A percentile compares a stretch with the other conserved stretches of the same genome.
Evolutionary conservation across 2,888 invertebrate genomes (phyloP).

Genomic region (Tortricodes alternella): DNA sequence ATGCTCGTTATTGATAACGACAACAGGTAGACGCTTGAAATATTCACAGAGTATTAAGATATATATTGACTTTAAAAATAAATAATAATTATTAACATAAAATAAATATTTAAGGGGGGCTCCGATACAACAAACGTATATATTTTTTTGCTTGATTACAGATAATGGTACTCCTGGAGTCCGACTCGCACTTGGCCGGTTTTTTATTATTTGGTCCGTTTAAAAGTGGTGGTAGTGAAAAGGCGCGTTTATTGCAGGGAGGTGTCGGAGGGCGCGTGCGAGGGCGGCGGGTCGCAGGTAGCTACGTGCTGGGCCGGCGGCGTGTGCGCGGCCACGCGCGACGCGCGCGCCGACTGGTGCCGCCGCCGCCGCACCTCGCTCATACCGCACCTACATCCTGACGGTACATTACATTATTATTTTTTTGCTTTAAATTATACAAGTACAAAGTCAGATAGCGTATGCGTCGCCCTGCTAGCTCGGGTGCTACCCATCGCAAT

Average conservation of each 20-base stretch:
- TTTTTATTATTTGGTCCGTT: neutral
- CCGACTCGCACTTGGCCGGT: neutral
- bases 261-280: conserved; percentile 57
- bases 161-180: too few relatives aligned
- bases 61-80: too few relatives aligned
- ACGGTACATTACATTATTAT: conserved; percentile 47
- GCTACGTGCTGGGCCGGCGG: conserved; percentile 67
- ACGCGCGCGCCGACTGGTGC: conserved; percentile 65
- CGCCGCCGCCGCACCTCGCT: conserved; percentile 56
- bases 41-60: too few relatives aligned
- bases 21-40: too few relatives aligned
- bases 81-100: too few relatives aligned
- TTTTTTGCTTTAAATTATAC: neutral
- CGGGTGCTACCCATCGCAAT: too few relatives aligned
- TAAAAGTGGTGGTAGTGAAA: neutral
- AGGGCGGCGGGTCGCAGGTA: conserved; percentile 68
- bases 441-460: too few relatives aligned
- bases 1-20: too few relatives aligned
- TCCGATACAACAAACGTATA: too few relatives aligned
- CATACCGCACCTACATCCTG: conserved; percentile 61
- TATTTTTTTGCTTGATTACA: too few relatives aligned
- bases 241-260: conserved; percentile 42
- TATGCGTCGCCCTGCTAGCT: too few relatives aligned
- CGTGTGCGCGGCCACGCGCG: conserved; percentile 58
- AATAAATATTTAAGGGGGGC: too few relatives aligned